Evolutionary conservation across 1,140 invertebrate genomes (phyloP).

Genomic region (Yoshiicerus persimilis): DNA sequence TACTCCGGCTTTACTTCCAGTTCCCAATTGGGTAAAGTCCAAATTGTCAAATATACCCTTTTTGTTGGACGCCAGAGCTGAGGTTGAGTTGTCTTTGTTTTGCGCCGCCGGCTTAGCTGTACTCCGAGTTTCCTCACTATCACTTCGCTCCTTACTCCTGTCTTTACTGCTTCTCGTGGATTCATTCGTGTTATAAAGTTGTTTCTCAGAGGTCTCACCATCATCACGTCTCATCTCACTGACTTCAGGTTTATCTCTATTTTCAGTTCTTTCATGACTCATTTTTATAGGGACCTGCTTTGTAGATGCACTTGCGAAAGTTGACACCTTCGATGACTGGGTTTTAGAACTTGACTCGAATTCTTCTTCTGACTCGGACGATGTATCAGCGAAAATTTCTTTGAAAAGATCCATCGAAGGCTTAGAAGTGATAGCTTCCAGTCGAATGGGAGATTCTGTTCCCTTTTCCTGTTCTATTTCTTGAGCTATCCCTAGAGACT

Average conservation of each 20-base stretch:
- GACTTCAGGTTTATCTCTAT: background rate
- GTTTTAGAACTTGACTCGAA: background rate
- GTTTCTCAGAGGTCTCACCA: background rate
- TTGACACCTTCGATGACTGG: background rate
- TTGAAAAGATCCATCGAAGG: constrained; percentile 46
- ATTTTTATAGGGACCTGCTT: background rate
- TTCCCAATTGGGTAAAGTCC: constrained; percentile 25
- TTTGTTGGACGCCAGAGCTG: background rate
- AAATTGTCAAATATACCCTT: constrained; percentile 37
- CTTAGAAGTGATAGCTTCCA: background rate
- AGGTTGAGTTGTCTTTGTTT: background rate
- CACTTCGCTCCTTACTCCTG: background rate
- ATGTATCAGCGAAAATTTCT: constrained; percentile 48
- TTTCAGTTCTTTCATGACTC: background rate
- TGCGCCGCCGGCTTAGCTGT: too few relatives aligned
- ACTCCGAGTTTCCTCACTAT: background rate
- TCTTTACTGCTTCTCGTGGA: background rate
- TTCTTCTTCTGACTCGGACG: constrained; percentile 43
- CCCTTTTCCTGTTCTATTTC: background rate
- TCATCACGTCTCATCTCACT: background rate
- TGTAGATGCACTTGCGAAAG: background rate
- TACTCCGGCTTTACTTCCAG: background rate
- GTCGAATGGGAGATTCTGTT: background rate
- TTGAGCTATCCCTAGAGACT: background rate
- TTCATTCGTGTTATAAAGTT: background rate